Evolutionary conservation across 2,797 vertebrate genomes (phyloP).

Genomic region (Hoplostethus atlanticus): DNA sequence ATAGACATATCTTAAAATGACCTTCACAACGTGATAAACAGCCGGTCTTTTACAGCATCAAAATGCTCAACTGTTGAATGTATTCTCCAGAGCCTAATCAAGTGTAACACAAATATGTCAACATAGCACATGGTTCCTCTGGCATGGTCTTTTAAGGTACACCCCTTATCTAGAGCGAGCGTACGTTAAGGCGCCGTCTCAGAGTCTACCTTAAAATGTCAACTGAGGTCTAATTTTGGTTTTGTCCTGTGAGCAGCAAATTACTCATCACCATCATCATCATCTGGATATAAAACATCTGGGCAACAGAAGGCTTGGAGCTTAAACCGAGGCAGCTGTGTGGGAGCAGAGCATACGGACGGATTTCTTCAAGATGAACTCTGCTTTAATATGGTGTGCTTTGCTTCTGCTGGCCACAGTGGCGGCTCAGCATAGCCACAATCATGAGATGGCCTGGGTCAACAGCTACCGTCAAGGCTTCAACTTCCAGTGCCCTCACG

Average conservation of each 20-base stretch:
- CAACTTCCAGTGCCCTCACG: conserved; percentile 96
- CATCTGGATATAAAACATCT: conserved; percentile 89
- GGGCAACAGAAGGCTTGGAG: conserved; percentile 86
- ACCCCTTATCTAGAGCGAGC: conserved; percentile 20
- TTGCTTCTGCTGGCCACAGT: conserved; percentile 81
- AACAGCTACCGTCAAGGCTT: conserved; percentile 95
- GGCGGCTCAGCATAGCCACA: conserved; percentile 75
- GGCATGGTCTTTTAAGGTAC: conserved; percentile 73
- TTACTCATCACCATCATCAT: conserved; percentile 84
- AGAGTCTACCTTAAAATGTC: conserved; percentile 90
- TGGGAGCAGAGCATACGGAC: conserved; percentile 66
- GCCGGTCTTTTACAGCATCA: background rate
- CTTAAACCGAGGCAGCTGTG: conserved; percentile 83
- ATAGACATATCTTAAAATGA: background rate
- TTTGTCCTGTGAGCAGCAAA: conserved; percentile 76
- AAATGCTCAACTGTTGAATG: background rate
- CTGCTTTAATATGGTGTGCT: conserved; percentile 73
- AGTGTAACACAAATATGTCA: conserved; percentile 55
- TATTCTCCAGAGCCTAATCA: conserved; percentile 37
- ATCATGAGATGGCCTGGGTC: conserved; percentile 89
- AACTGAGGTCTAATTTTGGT: conserved; percentile 63
- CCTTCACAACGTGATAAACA: background rate
- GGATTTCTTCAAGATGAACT: conserved; percentile 85
- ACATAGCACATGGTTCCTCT: conserved; percentile 12
- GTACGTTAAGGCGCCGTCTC: conserved; percentile 33